These are phyloP conservation scores for Danio choprae DNA, from an alignment of 2,797 vertebrate species.

Conservation along the genomic window DNA sequence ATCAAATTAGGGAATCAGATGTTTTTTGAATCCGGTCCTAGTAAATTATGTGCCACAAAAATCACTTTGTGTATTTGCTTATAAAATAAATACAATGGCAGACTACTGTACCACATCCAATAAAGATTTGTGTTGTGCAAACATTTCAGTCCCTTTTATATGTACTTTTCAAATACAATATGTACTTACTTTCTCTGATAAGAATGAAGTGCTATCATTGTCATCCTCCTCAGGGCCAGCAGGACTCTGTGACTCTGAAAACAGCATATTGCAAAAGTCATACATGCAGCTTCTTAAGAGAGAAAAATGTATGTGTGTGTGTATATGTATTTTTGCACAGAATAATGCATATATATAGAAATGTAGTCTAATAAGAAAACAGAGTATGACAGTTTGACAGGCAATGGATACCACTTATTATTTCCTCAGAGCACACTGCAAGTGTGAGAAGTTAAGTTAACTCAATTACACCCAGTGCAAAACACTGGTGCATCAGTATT, in stretches of 20 bases:
- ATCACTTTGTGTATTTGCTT: not conserved
- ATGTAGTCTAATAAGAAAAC: not conserved
- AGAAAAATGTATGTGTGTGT: not conserved
- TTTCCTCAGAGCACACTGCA: constrained; percentile 66
- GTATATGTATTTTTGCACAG: too few species aligned
- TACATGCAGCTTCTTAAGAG: not conserved
- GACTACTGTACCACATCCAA: not conserved
- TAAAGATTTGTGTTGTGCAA: not conserved
- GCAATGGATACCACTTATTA: not conserved
- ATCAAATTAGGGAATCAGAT: not conserved
- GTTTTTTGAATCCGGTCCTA: not conserved
- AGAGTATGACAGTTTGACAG: not conserved
- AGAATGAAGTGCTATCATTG: constrained; percentile 70
- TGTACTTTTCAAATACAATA: not conserved
- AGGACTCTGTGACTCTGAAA: constrained; percentile 70
- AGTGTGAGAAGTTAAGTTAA: constrained; percentile 62
- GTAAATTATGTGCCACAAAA: not conserved
- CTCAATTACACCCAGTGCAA: constrained; percentile 60
- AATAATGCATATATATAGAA: not conserved
- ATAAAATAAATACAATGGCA: not conserved
- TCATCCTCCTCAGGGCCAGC: constrained; percentile 76
- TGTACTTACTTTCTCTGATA: constrained; percentile 73
- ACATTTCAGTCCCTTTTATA: not conserved
- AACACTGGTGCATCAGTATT: constrained; percentile 64
- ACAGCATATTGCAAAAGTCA: constrained; percentile 13